A percentile compares a stretch with the other conserved stretches of the same genome.
phyloP scores from a whole-genome alignment of 2,888 invertebrate species.

The Orthonychiurus folsomi region DNA sequence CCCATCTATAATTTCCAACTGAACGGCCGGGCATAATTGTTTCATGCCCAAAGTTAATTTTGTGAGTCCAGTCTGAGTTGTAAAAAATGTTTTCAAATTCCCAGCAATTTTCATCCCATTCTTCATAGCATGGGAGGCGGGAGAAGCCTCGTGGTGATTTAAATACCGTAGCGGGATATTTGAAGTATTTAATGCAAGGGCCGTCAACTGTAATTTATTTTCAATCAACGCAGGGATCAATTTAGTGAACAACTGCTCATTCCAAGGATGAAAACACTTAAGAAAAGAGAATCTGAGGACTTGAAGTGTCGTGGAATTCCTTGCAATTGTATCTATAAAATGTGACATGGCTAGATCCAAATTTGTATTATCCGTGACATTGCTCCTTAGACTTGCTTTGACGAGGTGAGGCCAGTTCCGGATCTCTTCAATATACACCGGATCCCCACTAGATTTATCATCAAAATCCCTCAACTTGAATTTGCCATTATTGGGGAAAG shows the following conservation, averaged over 20 bases:
- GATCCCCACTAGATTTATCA: too few species aligned
- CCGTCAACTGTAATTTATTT: not conserved
- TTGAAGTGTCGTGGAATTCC: not conserved
- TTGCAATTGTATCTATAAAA: not conserved
- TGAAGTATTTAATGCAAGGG: not conserved
- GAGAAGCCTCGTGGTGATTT: not conserved
- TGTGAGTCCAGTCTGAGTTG: not conserved
- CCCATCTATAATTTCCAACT: not conserved
- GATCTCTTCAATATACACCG: too few species aligned
- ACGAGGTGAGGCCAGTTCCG: too few species aligned
- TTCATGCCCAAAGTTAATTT: not conserved
- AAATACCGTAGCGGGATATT: not conserved
- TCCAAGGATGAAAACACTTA: not conserved
- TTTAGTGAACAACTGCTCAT: not conserved
- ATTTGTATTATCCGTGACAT: not conserved
- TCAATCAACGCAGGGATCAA: not conserved
- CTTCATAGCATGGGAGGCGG: not conserved
- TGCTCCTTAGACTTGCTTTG: too few species aligned
- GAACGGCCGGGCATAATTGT: not conserved
- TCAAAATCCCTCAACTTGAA: too few species aligned
- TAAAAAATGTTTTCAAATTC: not conserved
- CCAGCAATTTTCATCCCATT: too few species aligned
- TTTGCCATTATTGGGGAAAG: too few species aligned
- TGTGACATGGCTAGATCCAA: not conserved
- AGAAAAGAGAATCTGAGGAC: not conserved